Evolutionary conservation across 2,797 vertebrate species (phyloP).

Genomic region (Eospalax fontanierii): DNA sequence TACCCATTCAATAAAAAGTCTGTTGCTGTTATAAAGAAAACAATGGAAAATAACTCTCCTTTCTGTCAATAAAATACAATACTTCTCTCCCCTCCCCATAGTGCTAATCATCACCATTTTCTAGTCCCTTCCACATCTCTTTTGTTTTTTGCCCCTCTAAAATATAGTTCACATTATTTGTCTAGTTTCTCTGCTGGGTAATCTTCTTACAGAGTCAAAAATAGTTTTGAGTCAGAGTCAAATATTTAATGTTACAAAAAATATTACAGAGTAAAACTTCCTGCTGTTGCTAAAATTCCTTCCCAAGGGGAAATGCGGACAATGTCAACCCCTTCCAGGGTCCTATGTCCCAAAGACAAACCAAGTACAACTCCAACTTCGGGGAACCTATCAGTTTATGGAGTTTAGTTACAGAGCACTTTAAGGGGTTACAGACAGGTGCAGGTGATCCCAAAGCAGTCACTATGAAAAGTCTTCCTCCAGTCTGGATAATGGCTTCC

Average conservation of each 20-base stretch:
- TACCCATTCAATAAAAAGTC: constrained; percentile 96
- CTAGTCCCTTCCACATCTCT: not conserved
- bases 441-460: not conserved
- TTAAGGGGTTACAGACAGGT: not conserved
- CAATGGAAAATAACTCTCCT: constrained; percentile 95
- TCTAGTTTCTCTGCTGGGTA: not conserved
- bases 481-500: too few species aligned
- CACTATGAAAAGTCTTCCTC: not conserved
- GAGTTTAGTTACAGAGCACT: not conserved
- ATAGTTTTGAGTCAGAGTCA: constrained; percentile 78
- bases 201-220: constrained; percentile 64
- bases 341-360: not conserved
- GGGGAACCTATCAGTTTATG: not conserved
- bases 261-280: constrained; percentile 66
- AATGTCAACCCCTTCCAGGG: not conserved
- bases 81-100: constrained; percentile 67
- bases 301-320: not conserved
- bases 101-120: constrained; percentile 78
- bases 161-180: not conserved
- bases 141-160: not conserved
- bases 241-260: constrained; percentile 64
- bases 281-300: constrained; percentile 59
- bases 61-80: constrained; percentile 88
- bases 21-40: constrained; percentile 96
- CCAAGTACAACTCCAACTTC: not conserved